Evolutionary conservation across 2,113 vertebrate species (phyloP), one percentile per base, ranked within the genome.

Genomic region (Siniperca knerii): DNA sequence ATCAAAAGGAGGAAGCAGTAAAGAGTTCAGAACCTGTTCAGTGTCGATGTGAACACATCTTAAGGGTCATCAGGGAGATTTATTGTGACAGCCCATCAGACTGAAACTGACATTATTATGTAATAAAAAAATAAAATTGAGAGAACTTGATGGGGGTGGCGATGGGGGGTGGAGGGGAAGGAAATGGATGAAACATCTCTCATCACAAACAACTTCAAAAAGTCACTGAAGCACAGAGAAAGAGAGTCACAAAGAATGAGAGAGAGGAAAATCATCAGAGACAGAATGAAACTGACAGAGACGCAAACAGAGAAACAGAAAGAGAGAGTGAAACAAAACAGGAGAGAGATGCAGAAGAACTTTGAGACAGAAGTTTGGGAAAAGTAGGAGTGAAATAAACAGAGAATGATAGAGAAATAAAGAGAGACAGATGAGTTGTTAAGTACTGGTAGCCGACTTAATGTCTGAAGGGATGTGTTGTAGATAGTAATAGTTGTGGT

Each of bases 121-220:
- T 73, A 77, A 50, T 72, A 69, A 66, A 58, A 54, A 42, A 62
- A 52, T 16, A 1, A 35, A 35, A 73, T 52, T 10, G 46, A 23
- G 52, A 46, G 16, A 82, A 55, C 18, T 46, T 6, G 6, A 20
- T 48, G 7, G 29, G 42, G 57, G 12, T 29, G 46, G 44, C 44
- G 4, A 12, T 66, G 13, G 64, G 61, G 6, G 20, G 6, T 18
- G 67, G 6, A 44, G 5, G 35, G 62, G 67, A 7, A n/a, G 8
- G 54, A 40, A 54, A 58, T 25, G 77, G 66, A 61, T 79, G 66
- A 72, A 83, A 81, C 61, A 60, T 74, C 29, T 64, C 73, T 84
- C 71, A 77, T 87, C 50, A 70, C n/a, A 81, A 73, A 76, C 66
- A 82, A 67, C 80, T 79, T 88, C 66, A 88, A 79, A 84, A 88